These are phyloP conservation scores for Tribolium freemani DNA, from an alignment of 2,888 invertebrate genomes.

Conservation along the genomic window DNA sequence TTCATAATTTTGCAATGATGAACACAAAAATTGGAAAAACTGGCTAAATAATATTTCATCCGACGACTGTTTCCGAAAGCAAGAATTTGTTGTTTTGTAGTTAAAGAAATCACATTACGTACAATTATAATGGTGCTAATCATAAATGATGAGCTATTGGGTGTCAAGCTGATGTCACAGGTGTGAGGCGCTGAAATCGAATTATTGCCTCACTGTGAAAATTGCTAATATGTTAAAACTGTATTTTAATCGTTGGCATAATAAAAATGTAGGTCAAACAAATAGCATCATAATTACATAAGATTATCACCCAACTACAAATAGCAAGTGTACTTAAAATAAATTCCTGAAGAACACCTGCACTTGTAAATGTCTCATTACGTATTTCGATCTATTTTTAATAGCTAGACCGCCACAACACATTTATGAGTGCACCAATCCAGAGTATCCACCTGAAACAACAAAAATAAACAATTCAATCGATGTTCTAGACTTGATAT, in stretches of 20 bases:
- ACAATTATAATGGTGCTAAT: neutral
- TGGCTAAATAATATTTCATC: no score
- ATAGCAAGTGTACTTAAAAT: constrained; percentile 2
- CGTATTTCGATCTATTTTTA: constrained; percentile 13
- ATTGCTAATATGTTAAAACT: neutral
- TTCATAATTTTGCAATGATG: no score
- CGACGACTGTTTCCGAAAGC: no score
- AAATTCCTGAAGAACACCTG: constrained; percentile 8
- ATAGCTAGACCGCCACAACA: neutral
- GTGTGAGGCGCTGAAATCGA: constrained; percentile 8
- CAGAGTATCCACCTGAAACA: neutral
- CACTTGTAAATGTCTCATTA: constrained; percentile 4
- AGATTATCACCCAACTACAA: neutral
- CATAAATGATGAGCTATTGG: constrained; percentile 1
- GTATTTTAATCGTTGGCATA: constrained; percentile 2
- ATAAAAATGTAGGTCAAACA: neutral
- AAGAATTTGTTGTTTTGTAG: no score
- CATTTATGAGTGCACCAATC: neutral
- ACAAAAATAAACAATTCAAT: constrained; percentile 12
- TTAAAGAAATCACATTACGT: neutral
- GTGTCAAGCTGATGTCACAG: constrained; percentile 7
- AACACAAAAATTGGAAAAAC: no score
- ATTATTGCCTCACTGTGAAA: constrained; percentile 13
- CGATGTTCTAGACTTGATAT: constrained; percentile 21
- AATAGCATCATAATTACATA: neutral